Evolutionary conservation across 53 echinoderm and acorn worm genomes (phyloP).

Genomic region (Antedon mediterranea): DNA sequence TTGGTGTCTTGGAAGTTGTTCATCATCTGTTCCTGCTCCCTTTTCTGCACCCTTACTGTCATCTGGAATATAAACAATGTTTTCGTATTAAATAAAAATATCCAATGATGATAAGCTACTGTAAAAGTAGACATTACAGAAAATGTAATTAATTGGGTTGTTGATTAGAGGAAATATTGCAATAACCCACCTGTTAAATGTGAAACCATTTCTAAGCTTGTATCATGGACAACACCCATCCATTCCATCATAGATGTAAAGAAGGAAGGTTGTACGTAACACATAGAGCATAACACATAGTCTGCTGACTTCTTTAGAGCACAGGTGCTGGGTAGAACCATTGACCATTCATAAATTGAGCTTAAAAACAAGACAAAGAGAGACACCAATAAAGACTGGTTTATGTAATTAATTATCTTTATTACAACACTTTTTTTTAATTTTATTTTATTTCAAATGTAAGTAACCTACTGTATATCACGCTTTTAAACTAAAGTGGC

Average conservation of each 20-base stretch:
- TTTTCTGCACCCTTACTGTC: slow-evolving; percentile 72
- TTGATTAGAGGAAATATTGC: not conserved
- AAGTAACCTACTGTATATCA: too few species aligned
- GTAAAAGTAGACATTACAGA: too few species aligned
- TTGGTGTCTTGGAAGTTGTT: slow-evolving; percentile 20
- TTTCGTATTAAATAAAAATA: too few species aligned
- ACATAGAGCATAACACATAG: slow-evolving; percentile 86
- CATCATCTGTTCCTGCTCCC: slow-evolving; percentile 4
- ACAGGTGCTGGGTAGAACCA: slow-evolving; percentile 57
- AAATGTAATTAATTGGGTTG: too few species aligned
- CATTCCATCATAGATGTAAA: slow-evolving; percentile 76
- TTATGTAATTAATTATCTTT: too few species aligned
- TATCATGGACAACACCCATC: slow-evolving; percentile 74
- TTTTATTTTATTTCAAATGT: too few species aligned
- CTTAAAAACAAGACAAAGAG: too few species aligned
- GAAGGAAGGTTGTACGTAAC: slow-evolving; percentile 72
- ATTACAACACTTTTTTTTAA: too few species aligned
- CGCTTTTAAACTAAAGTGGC: too few species aligned
- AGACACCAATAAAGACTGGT: too few species aligned
- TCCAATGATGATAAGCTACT: too few species aligned
- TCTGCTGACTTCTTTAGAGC: slow-evolving; percentile 82
- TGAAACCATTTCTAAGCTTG: slow-evolving; percentile 42
- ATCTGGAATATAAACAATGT: slow-evolving; percentile 2
- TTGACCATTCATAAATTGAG: slow-evolving; percentile 96
- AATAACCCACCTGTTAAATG: slow-evolving; percentile 60